Percentiles rank a stretch among this genome's conserved stretches.
Evolutionary conservation across 2,797 vertebrate genomes (phyloP).

Genomic region (Oceanodroma leucorhoa): DNA sequence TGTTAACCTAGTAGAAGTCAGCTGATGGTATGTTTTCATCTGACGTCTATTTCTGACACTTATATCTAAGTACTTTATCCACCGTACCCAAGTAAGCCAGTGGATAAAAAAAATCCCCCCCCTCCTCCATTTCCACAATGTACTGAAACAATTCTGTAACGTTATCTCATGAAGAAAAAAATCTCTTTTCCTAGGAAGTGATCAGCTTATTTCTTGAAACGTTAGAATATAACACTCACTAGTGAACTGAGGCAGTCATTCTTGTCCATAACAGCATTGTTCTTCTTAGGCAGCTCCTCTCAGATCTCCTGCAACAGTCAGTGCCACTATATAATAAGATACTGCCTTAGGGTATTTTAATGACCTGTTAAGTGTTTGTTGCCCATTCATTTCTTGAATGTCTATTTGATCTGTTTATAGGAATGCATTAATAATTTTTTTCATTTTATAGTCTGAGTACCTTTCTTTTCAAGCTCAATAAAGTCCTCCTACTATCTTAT

Average conservation of each 20-base stretch:
- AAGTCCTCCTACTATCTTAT: background rate
- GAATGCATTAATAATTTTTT: background rate
- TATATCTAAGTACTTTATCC: background rate
- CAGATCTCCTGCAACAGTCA: background rate
- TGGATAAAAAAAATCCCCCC: background rate
- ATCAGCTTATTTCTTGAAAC: background rate
- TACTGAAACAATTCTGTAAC: background rate
- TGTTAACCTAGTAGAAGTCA: background rate
- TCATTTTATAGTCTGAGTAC: background rate
- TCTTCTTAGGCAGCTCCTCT: background rate
- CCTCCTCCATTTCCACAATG: rapidly evolving
- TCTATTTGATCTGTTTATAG: background rate
- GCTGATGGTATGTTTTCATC: background rate
- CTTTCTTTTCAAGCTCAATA: background rate
- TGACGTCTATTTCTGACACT: background rate
- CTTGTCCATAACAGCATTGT: background rate
- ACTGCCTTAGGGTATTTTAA: background rate
- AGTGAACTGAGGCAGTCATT: background rate
- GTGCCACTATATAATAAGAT: background rate
- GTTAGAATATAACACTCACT: background rate
- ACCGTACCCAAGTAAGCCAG: background rate
- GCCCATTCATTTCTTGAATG: background rate
- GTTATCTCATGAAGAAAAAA: background rate
- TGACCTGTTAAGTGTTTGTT: background rate
- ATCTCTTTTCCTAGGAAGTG: background rate